phyloP scores from a whole-genome alignment of 2,888 invertebrate species.

The Lasius fuliginosus region DNA sequence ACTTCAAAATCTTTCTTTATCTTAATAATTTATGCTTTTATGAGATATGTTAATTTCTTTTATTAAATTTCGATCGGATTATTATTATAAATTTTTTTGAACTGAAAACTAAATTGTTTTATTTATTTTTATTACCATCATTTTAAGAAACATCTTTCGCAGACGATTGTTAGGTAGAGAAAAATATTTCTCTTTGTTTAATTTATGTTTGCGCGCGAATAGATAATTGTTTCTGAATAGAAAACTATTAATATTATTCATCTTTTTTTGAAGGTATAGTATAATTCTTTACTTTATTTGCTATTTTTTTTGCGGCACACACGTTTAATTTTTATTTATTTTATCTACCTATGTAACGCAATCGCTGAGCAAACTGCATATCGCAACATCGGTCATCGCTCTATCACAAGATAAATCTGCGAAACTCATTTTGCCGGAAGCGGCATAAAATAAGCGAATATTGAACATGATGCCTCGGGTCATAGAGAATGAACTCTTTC shows the following conservation, averaged over 20 bases:
- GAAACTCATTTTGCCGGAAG: slow-evolving; percentile 40
- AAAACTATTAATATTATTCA: neutral
- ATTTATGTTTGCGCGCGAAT: neutral
- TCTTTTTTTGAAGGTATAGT: neutral
- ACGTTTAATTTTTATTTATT: neutral
- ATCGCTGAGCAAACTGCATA: slow-evolving; percentile 16
- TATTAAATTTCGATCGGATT: neutral
- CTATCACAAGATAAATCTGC: slow-evolving; percentile 20
- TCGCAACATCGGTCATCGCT: neutral
- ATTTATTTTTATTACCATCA: neutral
- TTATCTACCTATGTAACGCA: neutral
- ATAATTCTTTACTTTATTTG: neutral
- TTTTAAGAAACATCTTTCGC: neutral
- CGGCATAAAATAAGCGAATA: slow-evolving; percentile 51
- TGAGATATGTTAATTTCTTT: neutral
- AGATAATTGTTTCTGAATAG: too few relatives aligned
- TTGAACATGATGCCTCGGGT: slow-evolving; percentile 69
- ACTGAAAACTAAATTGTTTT: neutral
- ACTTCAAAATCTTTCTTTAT: neutral
- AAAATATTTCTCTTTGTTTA: neutral
- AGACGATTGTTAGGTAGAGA: neutral
- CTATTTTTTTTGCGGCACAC: neutral
- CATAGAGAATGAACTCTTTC: slow-evolving; percentile 72
- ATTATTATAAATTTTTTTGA: neutral
- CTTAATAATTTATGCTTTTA: neutral